Base-by-base conservation (phyloP, 2,797 vertebrate genomes). In the Perodicticus potto region DNA sequence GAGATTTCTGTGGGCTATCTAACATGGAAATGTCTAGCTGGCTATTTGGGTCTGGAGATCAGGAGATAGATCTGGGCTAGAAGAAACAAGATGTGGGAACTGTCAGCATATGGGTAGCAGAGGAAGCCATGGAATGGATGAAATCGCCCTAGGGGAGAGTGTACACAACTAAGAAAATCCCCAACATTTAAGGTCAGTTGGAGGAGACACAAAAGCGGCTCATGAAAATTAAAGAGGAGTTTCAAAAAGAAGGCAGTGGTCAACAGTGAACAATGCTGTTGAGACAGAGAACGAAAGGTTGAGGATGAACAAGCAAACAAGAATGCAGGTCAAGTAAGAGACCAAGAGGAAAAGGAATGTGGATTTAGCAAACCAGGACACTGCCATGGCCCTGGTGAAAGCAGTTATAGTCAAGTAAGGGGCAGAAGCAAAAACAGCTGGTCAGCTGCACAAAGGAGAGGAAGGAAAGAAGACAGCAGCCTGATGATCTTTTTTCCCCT, bases 201-300 rank as follows among this genome's bases (percentile, higher is more conserved):
- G 49, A 37, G 23, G 83, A 94, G 69, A 82, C 34, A 85, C 70
- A 77, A 78, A 86, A 93, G 55, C 5, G 34, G 63, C 55, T 55
- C 49, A 78, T 25, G 45, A 49, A 90, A 95, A 78, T 22, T 23
- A 49, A 14, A 49, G 89, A 80, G 29, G 27, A 93, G 27, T 27
- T 82, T 49, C 72, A 77, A 73, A 73, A 77, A 80, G 73, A 86
- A 88, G 59, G 55, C 29, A 82, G 65, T 17, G 61, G 81, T 34
- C 80, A 67, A 45, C n/a, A 78, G 43, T n/a, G 77, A 73, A 45
- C 29, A 14, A 70, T n/a, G 25, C 45, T 94, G 92, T 92, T 73
- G 82, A 69, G 57, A 29, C 61, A 57, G 53, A 85, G 86, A 95
- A 91, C 25, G 89, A 61, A 82, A 92, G 73, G 78, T 85, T 73